Base-by-base conservation (phyloP, 1,140 invertebrate species). In the Hermatobates lingyangjiaoensis region DNA sequence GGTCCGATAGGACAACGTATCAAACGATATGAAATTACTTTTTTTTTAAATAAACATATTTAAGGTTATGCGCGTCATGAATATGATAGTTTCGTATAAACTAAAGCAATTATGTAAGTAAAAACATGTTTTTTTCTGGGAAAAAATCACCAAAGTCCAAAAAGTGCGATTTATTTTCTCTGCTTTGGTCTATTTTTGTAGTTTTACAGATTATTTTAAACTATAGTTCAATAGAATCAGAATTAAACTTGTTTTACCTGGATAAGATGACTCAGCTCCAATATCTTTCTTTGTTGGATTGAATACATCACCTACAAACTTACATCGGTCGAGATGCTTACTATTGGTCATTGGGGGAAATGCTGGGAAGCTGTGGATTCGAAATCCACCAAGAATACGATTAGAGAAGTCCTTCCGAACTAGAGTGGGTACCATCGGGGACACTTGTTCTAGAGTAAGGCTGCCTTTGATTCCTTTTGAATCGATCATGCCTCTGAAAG, bases 351-450 rank as follows among this genome's bases (percentile, higher is more conserved):
- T 39, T 27, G 48, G 39, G 10, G 59, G 61, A 2, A 55, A 23
- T 0, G 51, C 39, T 0, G 83, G 83, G 52, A 87, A 64, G 44
- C 77, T 76, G 53, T 80, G 77, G 57, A 87, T 76, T 59, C 71
- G 73, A 60, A 81, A 83, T 47, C 68, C 71, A 1, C 75, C 71
- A 24, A 79, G 47, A 27, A 52, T 49, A 2, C 28, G 51, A 21
- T 48, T 45, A 39, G 48, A 39, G 42, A 51, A 0, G 57, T 62
- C 53, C 5, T 48, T 25, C 12, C 34, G 42, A 27, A 88, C 67
- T 68, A 79, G 81, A 0, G 89, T 91, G 0, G 84, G 80, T 65
- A 89, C 80, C 61, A 87, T 91, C 5, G 78, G 79, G 0, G 85
- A 88, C 21, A 78, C 72, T 68, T 96, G 92, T 7, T 71, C 74